phyloP scores from a whole-genome alignment of 2,888 invertebrate genomes.

The Rhagonycha fulva region DNA sequence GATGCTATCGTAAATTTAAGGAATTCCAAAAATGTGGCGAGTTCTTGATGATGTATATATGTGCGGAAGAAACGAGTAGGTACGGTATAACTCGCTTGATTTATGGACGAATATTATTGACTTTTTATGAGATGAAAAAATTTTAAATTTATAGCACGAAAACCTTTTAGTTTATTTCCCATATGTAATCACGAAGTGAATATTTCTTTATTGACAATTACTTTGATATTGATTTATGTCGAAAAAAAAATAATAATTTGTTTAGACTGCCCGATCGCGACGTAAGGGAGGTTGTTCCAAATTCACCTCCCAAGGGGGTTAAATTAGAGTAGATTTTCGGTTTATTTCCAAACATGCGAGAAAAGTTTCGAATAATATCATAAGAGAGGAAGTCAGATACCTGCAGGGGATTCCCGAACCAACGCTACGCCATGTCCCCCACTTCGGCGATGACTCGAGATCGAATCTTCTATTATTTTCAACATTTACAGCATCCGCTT shows the following conservation, averaged over 20 bases:
- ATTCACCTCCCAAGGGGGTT: neutral
- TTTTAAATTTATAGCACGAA: neutral
- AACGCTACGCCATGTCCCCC: neutral
- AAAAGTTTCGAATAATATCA: neutral
- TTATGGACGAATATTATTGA: neutral
- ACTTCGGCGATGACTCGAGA: neutral
- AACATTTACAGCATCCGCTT: neutral
- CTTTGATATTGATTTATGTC: neutral
- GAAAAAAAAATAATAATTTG: neutral
- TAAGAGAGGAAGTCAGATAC: neutral
- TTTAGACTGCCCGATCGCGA: neutral
- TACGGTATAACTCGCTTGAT: neutral
- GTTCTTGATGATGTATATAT: neutral
- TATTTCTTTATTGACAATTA: slow-evolving; percentile 1
- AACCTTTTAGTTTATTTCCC: slow-evolving; percentile 3
- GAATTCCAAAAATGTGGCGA: neutral
- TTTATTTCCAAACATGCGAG: neutral
- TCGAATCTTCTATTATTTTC: neutral
- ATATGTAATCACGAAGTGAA: neutral
- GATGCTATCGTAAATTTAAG: neutral
- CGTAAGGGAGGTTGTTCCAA: neutral
- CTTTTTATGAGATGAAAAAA: neutral
- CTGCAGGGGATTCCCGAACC: neutral
- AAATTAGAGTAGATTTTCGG: neutral
- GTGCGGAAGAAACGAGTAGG: neutral